A percentile compares a stretch with the other conserved stretches of the same genome.
Conservation (phyloP, 2,888 invertebrate genomes). For the Coelogynopora nodosa region DNA sequence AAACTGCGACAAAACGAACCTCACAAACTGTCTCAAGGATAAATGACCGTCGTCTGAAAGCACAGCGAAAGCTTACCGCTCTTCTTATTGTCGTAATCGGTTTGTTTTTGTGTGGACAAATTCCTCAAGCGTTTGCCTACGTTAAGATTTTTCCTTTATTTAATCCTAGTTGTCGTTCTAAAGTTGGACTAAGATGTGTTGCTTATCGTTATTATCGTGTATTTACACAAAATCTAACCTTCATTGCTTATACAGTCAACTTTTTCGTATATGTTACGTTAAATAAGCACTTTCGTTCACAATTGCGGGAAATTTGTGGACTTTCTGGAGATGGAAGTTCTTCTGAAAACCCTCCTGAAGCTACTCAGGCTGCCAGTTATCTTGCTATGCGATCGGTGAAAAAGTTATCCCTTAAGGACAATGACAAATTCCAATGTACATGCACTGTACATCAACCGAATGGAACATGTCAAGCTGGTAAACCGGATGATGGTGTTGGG, state of each 20-base stretch:
- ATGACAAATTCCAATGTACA: background rate
- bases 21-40: background rate
- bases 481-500: no score
- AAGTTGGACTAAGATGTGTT: background rate
- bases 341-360: background rate
- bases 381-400: background rate
- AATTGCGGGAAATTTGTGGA: conserved; percentile 5
- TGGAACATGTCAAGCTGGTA: background rate
- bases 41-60: background rate
- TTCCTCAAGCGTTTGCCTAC: conserved; percentile 24
- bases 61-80: conserved; percentile 31
- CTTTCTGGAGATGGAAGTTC: background rate
- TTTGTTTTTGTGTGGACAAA: conserved; percentile 34
- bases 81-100: conserved; percentile 34
- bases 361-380: background rate
- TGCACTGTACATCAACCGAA: background rate
- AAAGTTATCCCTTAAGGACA: background rate
- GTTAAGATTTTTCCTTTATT: conserved; percentile 7
- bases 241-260: conserved; percentile 10
- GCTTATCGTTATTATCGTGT: background rate
- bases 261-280: conserved; percentile 33
- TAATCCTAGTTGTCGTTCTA: background rate
- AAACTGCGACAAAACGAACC: conserved; percentile 11
- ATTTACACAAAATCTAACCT: background rate
- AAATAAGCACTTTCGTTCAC: conserved; percentile 30